Conservation (phyloP, 2,888 invertebrate species). For the Colostygia pectinataria region DNA sequence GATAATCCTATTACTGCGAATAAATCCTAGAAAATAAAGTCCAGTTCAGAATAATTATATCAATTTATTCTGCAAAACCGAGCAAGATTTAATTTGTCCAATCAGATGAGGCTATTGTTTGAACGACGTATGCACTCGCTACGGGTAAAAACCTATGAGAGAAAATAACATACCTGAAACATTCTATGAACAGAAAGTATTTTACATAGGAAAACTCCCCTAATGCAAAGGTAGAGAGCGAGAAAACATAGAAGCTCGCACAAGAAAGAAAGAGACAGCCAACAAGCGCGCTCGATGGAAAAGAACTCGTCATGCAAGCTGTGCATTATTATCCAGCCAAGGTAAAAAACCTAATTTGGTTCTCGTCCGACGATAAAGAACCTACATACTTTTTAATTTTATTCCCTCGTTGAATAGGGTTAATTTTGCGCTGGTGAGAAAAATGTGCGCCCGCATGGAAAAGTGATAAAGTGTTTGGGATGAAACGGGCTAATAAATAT, state of each 20-base stretch:
- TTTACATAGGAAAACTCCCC: background rate
- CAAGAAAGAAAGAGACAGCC: background rate
- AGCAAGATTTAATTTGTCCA: constrained; percentile 57
- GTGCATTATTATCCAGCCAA: constrained; percentile 10
- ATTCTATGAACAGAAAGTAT: background rate
- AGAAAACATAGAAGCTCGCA: background rate
- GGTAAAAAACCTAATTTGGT: constrained; percentile 59
- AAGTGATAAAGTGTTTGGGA: constrained; percentile 31
- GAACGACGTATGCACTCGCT: constrained; percentile 50
- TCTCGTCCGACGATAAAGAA: constrained; percentile 34
- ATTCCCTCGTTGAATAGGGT: constrained; percentile 53
- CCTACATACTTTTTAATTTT: constrained; percentile 49
- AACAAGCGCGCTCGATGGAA: background rate
- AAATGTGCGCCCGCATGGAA: constrained; percentile 36
- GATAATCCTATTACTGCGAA: constrained; percentile 12
- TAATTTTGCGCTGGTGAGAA: constrained; percentile 49
- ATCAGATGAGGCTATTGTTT: constrained; percentile 59
- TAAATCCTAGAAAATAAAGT: constrained; percentile 12
- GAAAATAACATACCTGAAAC: background rate
- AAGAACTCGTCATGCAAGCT: constrained; percentile 5
- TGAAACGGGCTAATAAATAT: constrained; percentile 1
- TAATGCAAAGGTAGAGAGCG: background rate
- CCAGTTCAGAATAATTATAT: constrained; percentile 22
- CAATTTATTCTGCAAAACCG: constrained; percentile 19
- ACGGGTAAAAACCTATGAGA: constrained; percentile 20